Percentiles rank a stretch among this genome's conserved stretches.
Evolutionary conservation across 2,797 vertebrate species (phyloP).

Genomic region (Acanthurus leucopareius): DNA sequence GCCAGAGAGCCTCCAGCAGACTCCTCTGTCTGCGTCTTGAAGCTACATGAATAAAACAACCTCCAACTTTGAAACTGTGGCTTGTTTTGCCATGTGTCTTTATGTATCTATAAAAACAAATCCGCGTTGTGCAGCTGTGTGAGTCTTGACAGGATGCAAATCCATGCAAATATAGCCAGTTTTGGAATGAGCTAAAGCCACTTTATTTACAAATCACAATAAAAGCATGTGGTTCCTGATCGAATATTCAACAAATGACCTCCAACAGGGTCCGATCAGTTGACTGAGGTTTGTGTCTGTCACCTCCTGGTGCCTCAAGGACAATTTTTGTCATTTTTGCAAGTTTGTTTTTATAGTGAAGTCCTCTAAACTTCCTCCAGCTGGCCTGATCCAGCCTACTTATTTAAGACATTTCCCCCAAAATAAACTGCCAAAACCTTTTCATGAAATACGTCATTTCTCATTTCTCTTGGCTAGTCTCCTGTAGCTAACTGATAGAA

Average conservation of each 20-base stretch:
- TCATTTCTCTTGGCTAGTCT: too few relatives aligned
- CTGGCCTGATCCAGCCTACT: too few relatives aligned
- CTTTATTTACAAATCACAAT: conserved; percentile 44
- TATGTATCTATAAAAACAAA: conserved; percentile 33
- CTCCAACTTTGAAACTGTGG: conserved; percentile 47
- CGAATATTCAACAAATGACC: conserved; percentile 29
- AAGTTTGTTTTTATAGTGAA: too few relatives aligned
- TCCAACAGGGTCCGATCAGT: not conserved
- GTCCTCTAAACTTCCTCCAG: too few relatives aligned
- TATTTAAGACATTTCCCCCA: too few relatives aligned
- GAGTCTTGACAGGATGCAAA: conserved; percentile 45
- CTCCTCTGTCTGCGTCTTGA: conserved; percentile 42
- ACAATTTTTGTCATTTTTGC: not conserved
- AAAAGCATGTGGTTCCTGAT: conserved; percentile 20
- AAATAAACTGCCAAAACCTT: too few relatives aligned
- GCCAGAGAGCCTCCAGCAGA: conserved; percentile 58
- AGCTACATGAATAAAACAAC: conserved; percentile 72
- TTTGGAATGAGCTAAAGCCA: conserved; percentile 10
- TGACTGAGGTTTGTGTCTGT: not conserved
- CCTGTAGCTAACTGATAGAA: too few relatives aligned
- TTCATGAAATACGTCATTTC: too few relatives aligned
- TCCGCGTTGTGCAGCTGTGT: conserved; percentile 10
- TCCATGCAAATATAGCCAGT: conserved; percentile 18
- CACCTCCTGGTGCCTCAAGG: not conserved
- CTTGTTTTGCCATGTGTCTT: conserved; percentile 28